Conservation (phyloP, 2,888 invertebrate species). For the Lasioglossum figueresi region DNA sequence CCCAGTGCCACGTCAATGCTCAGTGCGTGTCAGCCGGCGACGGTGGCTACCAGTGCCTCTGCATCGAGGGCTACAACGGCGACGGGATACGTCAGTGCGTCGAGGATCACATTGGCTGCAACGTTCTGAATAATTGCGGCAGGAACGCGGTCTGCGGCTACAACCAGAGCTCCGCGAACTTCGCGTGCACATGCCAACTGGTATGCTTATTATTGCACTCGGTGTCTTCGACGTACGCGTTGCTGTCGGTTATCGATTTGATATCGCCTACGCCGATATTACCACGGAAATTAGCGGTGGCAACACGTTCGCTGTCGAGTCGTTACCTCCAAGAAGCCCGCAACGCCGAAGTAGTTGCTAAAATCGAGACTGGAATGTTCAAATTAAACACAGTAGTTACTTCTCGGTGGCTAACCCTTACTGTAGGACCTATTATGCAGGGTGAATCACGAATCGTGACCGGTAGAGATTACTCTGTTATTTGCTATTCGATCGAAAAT, state of each 20-base stretch:
- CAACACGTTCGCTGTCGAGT: too few relatives aligned
- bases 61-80: conserved; percentile 86
- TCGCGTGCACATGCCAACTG: conserved; percentile 78
- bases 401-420: too few relatives aligned
- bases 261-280: neutral
- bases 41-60: conserved; percentile 87
- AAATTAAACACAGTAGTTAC: too few relatives aligned
- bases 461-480: too few relatives aligned
- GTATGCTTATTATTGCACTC: conserved; percentile 66
- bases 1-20: conserved; percentile 85
- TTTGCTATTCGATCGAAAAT: too few relatives aligned
- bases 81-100: conserved; percentile 81
- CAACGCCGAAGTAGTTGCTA: neutral
- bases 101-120: conserved; percentile 86
- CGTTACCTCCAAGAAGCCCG: neutral
- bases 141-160: conserved; percentile 90
- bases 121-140: conserved; percentile 91
- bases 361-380: too few relatives aligned
- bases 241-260: neutral
- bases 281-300: neutral
- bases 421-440: too few relatives aligned
- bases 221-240: neutral
- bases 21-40: conserved; percentile 82
- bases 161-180: conserved; percentile 79
- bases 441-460: too few relatives aligned